Percentiles rank a stretch among this genome's conserved stretches.
phyloP scores from a whole-genome alignment of 2,797 vertebrate genomes.

The Pagetopsis macropterus region DNA sequence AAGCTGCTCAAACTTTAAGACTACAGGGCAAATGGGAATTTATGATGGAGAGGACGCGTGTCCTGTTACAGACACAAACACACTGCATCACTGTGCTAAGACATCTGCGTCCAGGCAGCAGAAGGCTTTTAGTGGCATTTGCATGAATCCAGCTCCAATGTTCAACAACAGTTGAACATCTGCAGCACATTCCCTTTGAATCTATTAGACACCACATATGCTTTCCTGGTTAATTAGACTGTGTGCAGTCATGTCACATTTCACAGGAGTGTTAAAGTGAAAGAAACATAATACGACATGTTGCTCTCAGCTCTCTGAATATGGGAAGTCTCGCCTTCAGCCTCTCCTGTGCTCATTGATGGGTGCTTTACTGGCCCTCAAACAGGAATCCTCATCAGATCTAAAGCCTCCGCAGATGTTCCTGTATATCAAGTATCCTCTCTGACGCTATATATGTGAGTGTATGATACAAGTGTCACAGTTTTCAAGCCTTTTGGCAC shows the following conservation, averaged over 20 bases:
- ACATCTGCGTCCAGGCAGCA: constrained; percentile 45
- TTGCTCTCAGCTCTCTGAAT: constrained; percentile 13
- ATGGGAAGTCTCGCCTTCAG: constrained; percentile 12
- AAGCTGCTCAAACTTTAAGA: constrained; percentile 3
- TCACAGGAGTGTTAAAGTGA: constrained; percentile 33
- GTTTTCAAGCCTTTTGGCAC: constrained; percentile 21
- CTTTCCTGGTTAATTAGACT: constrained; percentile 29
- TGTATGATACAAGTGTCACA: constrained; percentile 16
- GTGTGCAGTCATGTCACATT: constrained; percentile 29
- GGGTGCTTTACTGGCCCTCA: constrained; percentile 26
- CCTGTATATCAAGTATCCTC: constrained; percentile 17
- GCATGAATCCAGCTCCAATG: constrained; percentile 16
- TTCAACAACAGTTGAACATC: constrained; percentile 40
- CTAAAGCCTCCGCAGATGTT: constrained; percentile 58
- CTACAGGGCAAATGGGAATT: neutral
- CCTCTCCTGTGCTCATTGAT: constrained; percentile 17
- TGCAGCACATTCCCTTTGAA: constrained; percentile 38
- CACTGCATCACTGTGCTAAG: neutral
- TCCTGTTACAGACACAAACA: neutral
- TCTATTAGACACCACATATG: constrained; percentile 37
- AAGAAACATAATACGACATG: constrained; percentile 22
- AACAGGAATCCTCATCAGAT: constrained; percentile 38
- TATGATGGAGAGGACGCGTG: neutral
- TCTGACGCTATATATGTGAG: constrained; percentile 27
- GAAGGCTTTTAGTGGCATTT: constrained; percentile 28